phyloP scores from a whole-genome alignment of 2,888 invertebrate genomes.

The Coecobrya sp. region DNA sequence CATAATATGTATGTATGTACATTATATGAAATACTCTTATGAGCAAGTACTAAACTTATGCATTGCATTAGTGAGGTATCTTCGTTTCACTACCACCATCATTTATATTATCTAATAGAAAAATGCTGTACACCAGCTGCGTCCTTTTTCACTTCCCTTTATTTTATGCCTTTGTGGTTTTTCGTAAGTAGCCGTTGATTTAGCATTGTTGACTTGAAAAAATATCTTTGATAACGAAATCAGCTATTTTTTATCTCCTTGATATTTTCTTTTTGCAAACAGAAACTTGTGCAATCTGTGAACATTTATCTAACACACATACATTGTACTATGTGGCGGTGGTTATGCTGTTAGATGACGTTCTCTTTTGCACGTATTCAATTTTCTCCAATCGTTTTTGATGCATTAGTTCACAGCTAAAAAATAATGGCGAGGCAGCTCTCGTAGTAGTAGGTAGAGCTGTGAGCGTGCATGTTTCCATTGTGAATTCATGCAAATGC shows the following conservation, averaged over 20 bases:
- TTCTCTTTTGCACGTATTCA: background rate
- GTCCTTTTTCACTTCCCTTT: constrained; percentile 17
- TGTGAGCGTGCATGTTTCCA: background rate
- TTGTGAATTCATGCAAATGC: constrained; percentile 23
- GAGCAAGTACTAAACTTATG: constrained; percentile 5
- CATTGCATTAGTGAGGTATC: constrained; percentile 28
- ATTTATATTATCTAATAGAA: constrained; percentile 29
- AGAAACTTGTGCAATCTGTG: background rate
- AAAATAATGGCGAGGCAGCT: background rate
- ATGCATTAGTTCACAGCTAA: background rate
- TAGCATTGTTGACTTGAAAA: constrained; percentile 57
- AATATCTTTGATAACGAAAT: constrained; percentile 34
- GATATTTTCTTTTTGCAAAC: constrained; percentile 8
- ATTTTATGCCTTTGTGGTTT: constrained; percentile 48
- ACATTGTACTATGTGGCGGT: background rate
- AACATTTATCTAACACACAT: background rate
- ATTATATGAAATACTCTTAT: background rate
- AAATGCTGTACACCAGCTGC: constrained; percentile 6
- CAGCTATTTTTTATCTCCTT: constrained; percentile 2
- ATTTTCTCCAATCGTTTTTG: background rate
- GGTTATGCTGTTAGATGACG: background rate
- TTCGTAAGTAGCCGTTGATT: constrained; percentile 60
- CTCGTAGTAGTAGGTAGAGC: background rate
- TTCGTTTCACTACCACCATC: background rate
- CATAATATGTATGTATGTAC: background rate